Percentiles rank a stretch among this genome's conserved stretches.
These are phyloP conservation scores for Peromyscus californicus DNA, from an alignment of 2,113 vertebrate species.

Conservation along the genomic window DNA sequence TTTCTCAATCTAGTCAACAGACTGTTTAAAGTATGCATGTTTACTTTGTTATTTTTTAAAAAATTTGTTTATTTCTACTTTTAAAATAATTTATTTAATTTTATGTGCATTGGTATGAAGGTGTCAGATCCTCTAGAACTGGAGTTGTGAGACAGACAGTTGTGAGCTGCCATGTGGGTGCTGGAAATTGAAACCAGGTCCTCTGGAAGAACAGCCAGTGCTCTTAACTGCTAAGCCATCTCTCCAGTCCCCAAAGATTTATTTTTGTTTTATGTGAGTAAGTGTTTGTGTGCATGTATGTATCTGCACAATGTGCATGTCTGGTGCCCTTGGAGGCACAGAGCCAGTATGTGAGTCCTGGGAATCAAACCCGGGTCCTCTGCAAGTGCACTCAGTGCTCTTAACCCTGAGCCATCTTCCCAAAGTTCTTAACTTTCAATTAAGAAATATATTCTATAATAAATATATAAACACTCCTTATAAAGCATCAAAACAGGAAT, in stretches of 20 bases:
- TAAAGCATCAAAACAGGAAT: conserved; percentile 30
- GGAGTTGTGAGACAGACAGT: not conserved
- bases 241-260: not conserved
- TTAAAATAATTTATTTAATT: not conserved
- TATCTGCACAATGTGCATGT: no score
- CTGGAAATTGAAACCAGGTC: not conserved
- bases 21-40: not conserved
- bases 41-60: not conserved
- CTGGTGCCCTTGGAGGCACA: not conserved
- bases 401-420: not conserved
- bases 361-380: no score
- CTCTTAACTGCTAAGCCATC: not conserved
- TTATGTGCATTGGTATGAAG: not conserved
- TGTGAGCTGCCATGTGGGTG: not conserved
- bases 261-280: not conserved
- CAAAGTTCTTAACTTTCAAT: not conserved
- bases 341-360: not conserved
- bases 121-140: not conserved
- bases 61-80: not conserved
- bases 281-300: not conserved
- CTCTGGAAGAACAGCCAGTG: not conserved
- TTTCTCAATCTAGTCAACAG: not conserved
- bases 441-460: conserved; percentile 15
- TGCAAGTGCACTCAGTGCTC: not conserved
- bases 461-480: not conserved